phyloP scores from a whole-genome alignment of 2,113 vertebrate species.

The Panurus biarmicus region DNA sequence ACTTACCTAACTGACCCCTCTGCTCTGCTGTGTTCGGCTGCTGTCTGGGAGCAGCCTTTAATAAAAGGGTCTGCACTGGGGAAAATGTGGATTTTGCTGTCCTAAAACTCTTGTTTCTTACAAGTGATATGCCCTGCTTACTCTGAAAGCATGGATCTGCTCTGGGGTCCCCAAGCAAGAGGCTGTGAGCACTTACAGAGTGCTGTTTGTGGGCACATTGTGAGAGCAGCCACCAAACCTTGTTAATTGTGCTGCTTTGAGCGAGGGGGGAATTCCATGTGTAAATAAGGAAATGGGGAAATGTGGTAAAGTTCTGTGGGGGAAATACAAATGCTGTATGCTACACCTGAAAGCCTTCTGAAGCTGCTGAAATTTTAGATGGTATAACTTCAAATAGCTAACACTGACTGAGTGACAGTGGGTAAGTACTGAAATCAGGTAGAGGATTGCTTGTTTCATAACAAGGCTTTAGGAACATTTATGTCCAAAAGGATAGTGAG shows the following conservation, averaged over 20 bases:
- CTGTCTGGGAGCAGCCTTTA: not conserved
- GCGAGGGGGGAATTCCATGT: rapidly evolving
- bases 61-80: rapidly evolving
- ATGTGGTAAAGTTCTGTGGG: not conserved
- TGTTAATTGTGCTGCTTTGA: not conserved
- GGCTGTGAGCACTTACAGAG: rapidly evolving
- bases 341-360: not conserved
- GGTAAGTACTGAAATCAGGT: rapidly evolving
- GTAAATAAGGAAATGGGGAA: not conserved
- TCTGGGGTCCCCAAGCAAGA: not conserved
- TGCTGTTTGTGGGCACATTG: rapidly evolving
- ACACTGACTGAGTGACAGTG: rapidly evolving
- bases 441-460: not conserved
- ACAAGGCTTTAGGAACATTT: not conserved
- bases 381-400: rapidly evolving
- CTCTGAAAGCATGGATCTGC: rapidly evolving
- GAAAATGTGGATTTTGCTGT: not conserved
- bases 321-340: rapidly evolving
- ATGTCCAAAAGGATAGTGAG: rapidly evolving
- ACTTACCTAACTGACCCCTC: not conserved
- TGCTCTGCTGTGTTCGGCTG: not conserved
- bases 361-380: not conserved
- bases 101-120: not conserved
- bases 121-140: rapidly evolving
- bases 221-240: not conserved